phyloP scores from a whole-genome alignment of 2,113 vertebrate species.

The Ovibos moschatus region DNA sequence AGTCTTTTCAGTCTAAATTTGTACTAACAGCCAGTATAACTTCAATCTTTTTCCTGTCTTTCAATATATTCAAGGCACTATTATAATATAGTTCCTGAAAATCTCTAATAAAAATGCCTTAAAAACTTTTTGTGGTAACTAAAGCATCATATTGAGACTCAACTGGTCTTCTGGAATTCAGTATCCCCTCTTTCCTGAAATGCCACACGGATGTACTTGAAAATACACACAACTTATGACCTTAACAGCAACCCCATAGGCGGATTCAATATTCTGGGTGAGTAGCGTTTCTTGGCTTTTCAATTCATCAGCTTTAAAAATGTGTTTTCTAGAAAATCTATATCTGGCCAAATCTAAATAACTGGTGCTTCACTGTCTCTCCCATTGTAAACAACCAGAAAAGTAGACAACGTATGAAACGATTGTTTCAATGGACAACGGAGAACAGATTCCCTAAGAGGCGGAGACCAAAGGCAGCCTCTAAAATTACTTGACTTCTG shows the following conservation, averaged over 20 bases:
- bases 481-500: background rate
- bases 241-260: background rate
- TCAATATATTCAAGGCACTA: background rate
- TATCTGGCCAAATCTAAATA: background rate
- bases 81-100: background rate
- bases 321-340: background rate
- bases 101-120: conserved; percentile 7
- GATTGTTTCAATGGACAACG: background rate
- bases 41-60: background rate
- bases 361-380: background rate
- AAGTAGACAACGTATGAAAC: background rate
- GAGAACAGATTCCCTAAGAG: background rate
- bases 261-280: background rate
- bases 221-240: background rate
- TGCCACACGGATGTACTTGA: background rate
- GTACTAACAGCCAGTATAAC: background rate
- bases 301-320: background rate
- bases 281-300: background rate
- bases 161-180: background rate
- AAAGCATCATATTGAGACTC: background rate
- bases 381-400: background rate
- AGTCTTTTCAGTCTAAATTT: background rate
- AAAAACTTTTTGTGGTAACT: background rate
- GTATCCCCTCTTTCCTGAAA: background rate
- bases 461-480: background rate